Evolutionary conservation across 2,797 vertebrate species (phyloP).

Genomic region (Fundulus diaphanus): DNA sequence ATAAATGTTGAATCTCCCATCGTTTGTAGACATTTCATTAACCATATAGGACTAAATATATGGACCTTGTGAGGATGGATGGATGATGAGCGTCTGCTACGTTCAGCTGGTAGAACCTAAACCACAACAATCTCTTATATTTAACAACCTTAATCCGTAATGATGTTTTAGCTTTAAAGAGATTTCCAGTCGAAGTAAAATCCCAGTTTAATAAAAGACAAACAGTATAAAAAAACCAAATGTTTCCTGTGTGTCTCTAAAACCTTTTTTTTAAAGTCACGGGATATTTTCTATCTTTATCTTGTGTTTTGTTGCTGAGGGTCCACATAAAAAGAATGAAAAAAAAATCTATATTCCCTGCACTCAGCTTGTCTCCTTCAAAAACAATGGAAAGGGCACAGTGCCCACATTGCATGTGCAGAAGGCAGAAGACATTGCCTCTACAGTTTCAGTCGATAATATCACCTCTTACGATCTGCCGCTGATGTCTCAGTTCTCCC

Average conservation of each 20-base stretch:
- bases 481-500: conserved; percentile 12
- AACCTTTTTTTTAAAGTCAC: background rate
- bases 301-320: background rate
- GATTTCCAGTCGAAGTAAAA: conserved; percentile 15
- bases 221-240: conserved; percentile 38
- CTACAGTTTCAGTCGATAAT: conserved; percentile 70
- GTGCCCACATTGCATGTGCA: conserved; percentile 15
- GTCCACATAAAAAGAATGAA: conserved; percentile 14
- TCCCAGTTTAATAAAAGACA: conserved; percentile 39
- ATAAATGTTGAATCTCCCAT: conserved; percentile 28
- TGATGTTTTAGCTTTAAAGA: conserved; percentile 19
- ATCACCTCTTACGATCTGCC: conserved; percentile 42
- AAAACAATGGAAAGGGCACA: conserved; percentile 59
- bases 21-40: conserved; percentile 48
- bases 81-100: background rate
- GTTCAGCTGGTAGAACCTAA: background rate
- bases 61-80: conserved; percentile 19
- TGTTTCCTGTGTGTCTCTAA: conserved; percentile 4
- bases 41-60: conserved; percentile 39
- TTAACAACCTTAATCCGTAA: conserved; percentile 19
- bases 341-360: conserved; percentile 46
- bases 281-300: background rate
- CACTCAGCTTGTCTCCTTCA: conserved; percentile 49
- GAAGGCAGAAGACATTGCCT: conserved; percentile 24
- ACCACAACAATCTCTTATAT: background rate